A percentile compares a stretch with the other conserved stretches of the same genome.
Conservation (phyloP, 2,888 invertebrate species). For the Drosophila algonquin region DNA sequence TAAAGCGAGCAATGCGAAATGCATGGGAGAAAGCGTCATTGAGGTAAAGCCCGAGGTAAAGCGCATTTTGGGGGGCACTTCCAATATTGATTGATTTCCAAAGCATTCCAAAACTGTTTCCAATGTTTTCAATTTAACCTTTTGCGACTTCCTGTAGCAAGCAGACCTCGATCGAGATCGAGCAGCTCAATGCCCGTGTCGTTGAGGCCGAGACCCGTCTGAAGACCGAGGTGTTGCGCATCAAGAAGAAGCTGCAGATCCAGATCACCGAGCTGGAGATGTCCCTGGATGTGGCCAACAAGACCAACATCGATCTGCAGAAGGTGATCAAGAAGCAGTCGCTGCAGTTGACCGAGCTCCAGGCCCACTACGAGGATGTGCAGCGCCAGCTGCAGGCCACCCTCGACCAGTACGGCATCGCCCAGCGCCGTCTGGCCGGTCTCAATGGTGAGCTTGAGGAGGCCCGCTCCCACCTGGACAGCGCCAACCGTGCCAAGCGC, state of each 20-base stretch:
- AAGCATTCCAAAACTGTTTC: background rate
- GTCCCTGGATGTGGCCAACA: constrained; percentile 98
- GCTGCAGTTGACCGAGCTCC: constrained; percentile 94
- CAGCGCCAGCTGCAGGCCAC: constrained; percentile 98
- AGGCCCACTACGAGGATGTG: constrained; percentile 97
- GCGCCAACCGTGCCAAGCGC: constrained; percentile 96
- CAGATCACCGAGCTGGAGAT: constrained; percentile 98
- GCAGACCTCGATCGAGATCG: constrained; percentile 98
- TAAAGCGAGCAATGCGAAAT: constrained; percentile 65
- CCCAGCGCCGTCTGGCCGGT: constrained; percentile 95
- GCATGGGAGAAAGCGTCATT: constrained; percentile 32
- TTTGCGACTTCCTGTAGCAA: constrained; percentile 87
- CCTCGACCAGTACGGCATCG: constrained; percentile 95
- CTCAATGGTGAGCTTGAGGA: constrained; percentile 98
- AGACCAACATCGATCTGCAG: constrained; percentile 98
- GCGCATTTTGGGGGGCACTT: constrained; percentile 41
- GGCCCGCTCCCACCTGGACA: constrained; percentile 94
- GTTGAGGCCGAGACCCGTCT: constrained; percentile 97
- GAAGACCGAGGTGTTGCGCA: constrained; percentile 97
- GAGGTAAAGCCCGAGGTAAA: constrained; percentile 48
- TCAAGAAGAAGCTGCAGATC: constrained; percentile 99
- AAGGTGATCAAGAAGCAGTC: constrained; percentile 99
- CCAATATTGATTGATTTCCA: constrained; percentile 2
- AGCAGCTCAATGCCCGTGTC: constrained; percentile 96
- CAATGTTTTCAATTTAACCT: background rate